These are phyloP conservation scores for Dicranocentrus wangi DNA, from an alignment of 2,888 invertebrate genomes.

Conservation along the genomic window DNA sequence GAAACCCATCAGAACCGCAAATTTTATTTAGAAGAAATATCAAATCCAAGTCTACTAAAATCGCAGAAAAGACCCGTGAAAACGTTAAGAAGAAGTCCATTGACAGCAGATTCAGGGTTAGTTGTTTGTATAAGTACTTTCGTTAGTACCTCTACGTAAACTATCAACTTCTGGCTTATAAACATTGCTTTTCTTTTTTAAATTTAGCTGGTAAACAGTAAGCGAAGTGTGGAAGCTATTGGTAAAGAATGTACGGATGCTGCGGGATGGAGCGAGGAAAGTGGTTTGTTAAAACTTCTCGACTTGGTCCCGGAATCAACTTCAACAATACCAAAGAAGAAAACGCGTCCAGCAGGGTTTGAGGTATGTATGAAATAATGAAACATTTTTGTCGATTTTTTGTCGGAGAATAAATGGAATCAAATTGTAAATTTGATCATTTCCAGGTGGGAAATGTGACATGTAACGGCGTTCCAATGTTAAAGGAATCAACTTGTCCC, in stretches of 20 bases:
- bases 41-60: constrained; percentile 16
- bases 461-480: constrained; percentile 65
- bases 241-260: neutral
- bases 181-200: neutral
- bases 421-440: constrained; percentile 14
- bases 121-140: neutral
- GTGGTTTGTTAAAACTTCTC: constrained; percentile 50
- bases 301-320: constrained; percentile 59
- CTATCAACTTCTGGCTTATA: no score
- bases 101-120: constrained; percentile 59
- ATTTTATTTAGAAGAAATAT: constrained; percentile 14
- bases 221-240: constrained; percentile 10
- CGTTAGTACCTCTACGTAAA: no score
- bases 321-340: neutral
- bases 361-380: constrained; percentile 27
- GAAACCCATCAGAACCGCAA: neutral
- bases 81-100: constrained; percentile 19
- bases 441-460: constrained; percentile 57
- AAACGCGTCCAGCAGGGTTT: constrained; percentile 41
- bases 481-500: constrained; percentile 21
- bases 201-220: neutral
- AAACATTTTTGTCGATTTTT: neutral
- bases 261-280: neutral
- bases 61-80: constrained; percentile 50
- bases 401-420: neutral